Percentiles rank a stretch among this genome's conserved stretches.
Evolutionary conservation across 2,888 invertebrate genomes (phyloP).

Genomic region (Hyposoter didymator): DNA sequence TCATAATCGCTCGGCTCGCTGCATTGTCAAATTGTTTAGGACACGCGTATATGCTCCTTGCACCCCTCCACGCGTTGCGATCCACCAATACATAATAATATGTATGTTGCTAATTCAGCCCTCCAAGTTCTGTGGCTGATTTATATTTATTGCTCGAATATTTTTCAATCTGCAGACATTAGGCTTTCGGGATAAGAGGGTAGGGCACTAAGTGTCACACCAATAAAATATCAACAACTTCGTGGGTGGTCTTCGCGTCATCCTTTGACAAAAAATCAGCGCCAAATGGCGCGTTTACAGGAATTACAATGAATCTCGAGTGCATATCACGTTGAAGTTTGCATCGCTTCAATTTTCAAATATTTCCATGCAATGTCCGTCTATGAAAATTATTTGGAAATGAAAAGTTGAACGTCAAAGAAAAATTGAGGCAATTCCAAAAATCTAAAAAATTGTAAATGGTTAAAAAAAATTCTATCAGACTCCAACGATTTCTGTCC

Average conservation of each 20-base stretch:
- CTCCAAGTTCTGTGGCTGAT: slow-evolving; percentile 63
- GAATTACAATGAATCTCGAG: neutral
- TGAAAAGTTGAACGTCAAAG: no score
- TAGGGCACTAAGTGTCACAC: slow-evolving; percentile 12
- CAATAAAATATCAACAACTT: slow-evolving; percentile 22
- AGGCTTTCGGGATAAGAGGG: neutral
- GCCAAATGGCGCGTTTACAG: neutral
- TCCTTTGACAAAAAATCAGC: neutral
- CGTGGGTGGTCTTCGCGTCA: slow-evolving; percentile 27
- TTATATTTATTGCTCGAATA: slow-evolving; percentile 69
- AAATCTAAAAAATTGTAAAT: no score
- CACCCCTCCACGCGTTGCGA: slow-evolving; percentile 16
- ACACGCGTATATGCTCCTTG: slow-evolving; percentile 3
- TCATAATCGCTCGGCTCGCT: slow-evolving; percentile 72
- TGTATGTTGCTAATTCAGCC: slow-evolving; percentile 55
- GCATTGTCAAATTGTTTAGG: slow-evolving; percentile 44
- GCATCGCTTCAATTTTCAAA: no score
- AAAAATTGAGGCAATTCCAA: no score
- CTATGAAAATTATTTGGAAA: no score
- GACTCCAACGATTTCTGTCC: no score
- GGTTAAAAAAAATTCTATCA: no score
- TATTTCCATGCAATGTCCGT: no score
- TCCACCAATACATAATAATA: slow-evolving; percentile 47
- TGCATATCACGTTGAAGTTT: no score
- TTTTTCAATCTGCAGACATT: slow-evolving; percentile 63